Base-by-base conservation (phyloP, 2,797 vertebrate genomes). In the Austrolebias charrua region DNA sequence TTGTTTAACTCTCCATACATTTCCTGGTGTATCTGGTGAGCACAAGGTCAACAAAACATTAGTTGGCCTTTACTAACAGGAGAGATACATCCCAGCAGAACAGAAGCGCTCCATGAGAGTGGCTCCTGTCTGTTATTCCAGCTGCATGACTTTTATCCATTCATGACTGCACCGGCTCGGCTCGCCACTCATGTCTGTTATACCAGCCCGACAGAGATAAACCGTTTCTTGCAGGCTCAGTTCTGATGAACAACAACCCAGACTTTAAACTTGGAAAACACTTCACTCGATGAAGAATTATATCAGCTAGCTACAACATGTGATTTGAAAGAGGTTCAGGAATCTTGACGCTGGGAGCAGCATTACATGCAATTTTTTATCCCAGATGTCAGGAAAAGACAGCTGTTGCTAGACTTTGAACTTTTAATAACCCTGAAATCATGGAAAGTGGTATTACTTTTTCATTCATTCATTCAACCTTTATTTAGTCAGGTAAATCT, bases 81-180 rank as follows among this genome's bases (percentile, higher is more conserved):
- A 67, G 31, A 53, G 57, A 68, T 72, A 63, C 12, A 24, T 85
- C 73, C 73, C 63, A 73, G 38, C 75, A 73, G 76, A 79, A 84
- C 84, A 85, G 84, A 76, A 87, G 83, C 75, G 69, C 73, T 82
- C 53, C 69, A 73, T 87, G 85, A 78, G 89, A 90, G 79, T 75
- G 18, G 72, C 78, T 70, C 80, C 73, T 73, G 83, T 79, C 69
- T 89, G 84, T 89, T 91, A 68, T 90, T 89, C 82, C 89, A 91
- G 90, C 89, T 91, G 89, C 82, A 72, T 70, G 57, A 76, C 63
- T 81, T 74, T 83, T 90, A 86, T 90, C 85, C 84, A 77, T 75
- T 81, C 84, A 83, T 79, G 79, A 83, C 85, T 76, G 66, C 84
- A 85, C 71, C 6, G 49, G 70, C 42, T 43, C 6, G 44, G 75